Percentiles rank a stretch among this genome's conserved stretches.
These are phyloP conservation scores for Notolepis coatsorum DNA, from an alignment of 2,797 vertebrate species.

Conservation along the genomic window DNA sequence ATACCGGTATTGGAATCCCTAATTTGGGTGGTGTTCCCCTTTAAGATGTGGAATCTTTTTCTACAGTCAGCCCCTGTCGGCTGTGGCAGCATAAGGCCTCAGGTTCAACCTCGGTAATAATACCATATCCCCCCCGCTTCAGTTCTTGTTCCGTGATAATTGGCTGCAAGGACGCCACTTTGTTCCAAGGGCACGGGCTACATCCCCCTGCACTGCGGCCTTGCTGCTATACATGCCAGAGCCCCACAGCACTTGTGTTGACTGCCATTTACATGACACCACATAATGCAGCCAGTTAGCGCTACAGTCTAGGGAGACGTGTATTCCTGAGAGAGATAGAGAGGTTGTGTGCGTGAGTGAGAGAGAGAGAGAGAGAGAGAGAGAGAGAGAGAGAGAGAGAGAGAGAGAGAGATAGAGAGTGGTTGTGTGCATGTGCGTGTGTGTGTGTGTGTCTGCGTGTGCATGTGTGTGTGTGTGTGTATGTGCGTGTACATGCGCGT, in stretches of 20 bases:
- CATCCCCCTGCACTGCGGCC: conserved; percentile 57
- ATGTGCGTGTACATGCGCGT: too few species aligned
- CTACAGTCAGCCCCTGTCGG: too few species aligned
- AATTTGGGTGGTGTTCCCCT: too few species aligned
- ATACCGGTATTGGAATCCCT: too few species aligned
- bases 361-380: conserved; percentile 7
- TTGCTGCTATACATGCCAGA: conserved; percentile 41
- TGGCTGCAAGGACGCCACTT: conserved; percentile 39
- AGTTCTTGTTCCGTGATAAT: conserved; percentile 35
- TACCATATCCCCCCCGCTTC: conserved; percentile 16
- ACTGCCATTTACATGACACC: conserved; percentile 42
- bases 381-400: conserved; percentile 20
- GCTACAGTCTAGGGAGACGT: conserved; percentile 22
- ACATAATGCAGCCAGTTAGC: conserved; percentile 32
- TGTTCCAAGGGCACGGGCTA: conserved; percentile 42
- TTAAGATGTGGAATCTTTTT: too few species aligned
- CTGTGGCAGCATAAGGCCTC: too few species aligned
- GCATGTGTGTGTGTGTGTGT: too few species aligned
- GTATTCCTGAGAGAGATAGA: conserved; percentile 11
- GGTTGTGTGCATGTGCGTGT: too few species aligned
- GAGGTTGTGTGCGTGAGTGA: conserved; percentile 12
- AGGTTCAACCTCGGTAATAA: conserved; percentile 23
- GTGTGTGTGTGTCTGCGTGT: too few species aligned
- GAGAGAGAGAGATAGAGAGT: conserved; percentile 16
- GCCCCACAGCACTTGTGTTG: conserved; percentile 31